phyloP scores from a whole-genome alignment of 2,113 vertebrate genomes.

The Oenanthe oenanthe region DNA sequence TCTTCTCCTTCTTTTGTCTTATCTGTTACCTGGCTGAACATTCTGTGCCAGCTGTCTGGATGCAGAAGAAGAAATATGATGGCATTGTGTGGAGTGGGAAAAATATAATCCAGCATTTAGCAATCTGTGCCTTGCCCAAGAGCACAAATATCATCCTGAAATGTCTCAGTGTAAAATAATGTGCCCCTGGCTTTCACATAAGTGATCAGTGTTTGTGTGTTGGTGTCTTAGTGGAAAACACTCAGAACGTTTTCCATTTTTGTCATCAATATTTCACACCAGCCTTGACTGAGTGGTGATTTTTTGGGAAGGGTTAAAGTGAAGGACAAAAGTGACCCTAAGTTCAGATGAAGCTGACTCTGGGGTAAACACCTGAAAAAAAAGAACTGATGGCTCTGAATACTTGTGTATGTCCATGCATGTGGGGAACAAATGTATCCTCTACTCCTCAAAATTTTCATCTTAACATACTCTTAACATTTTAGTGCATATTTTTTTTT shows the following conservation, averaged over 20 bases:
- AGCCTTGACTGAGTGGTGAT: background rate
- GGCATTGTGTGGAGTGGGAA: background rate
- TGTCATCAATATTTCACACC: background rate
- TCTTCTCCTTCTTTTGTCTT: background rate
- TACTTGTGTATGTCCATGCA: fast-evolving
- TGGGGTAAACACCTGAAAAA: background rate
- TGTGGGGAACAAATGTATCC: fast-evolving
- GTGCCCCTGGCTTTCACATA: background rate
- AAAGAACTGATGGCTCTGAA: background rate
- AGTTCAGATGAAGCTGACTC: background rate
- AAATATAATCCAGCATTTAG: background rate
- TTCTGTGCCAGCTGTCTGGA: background rate
- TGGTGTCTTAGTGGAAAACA: background rate
- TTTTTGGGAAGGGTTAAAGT: background rate
- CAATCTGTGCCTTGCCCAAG: background rate
- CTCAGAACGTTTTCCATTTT: background rate
- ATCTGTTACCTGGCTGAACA: background rate
- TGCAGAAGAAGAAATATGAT: background rate
- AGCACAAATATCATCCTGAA: background rate
- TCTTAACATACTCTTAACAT: background rate
- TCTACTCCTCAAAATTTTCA: background rate
- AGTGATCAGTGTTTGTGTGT: background rate
- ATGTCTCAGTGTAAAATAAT: background rate
- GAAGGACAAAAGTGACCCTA: background rate
- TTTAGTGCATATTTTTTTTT: background rate